These are phyloP conservation scores for Tipula helvola DNA, from an alignment of 2,888 invertebrate genomes.

Conservation along the genomic window DNA sequence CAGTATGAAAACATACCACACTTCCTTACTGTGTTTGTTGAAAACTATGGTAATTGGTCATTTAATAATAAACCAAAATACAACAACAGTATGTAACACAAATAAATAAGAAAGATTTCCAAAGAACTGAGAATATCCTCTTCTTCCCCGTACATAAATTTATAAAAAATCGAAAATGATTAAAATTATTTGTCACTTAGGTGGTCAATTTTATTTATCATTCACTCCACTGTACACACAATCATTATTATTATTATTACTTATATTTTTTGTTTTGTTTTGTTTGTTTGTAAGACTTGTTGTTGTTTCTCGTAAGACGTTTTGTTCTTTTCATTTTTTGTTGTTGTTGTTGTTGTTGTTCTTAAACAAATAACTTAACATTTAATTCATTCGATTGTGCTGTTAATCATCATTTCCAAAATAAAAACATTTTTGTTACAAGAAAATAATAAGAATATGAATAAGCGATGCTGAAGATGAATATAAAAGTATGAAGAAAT, in stretches of 20 bases:
- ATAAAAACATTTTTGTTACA: conserved; percentile 4
- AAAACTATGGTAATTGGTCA: not conserved
- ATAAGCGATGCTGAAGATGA: not conserved
- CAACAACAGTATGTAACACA: not conserved
- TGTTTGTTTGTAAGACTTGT: not conserved
- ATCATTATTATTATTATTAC: not conserved
- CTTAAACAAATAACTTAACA: conserved; percentile 4
- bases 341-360: not conserved
- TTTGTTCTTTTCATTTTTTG: not conserved
- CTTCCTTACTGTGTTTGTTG: not conserved
- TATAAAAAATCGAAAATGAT: conserved; percentile 4
- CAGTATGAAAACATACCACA: not conserved
- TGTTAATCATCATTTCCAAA: conserved; percentile 10
- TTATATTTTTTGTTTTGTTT: not conserved
- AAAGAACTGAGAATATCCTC: not conserved
- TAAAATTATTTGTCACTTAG: conserved; percentile 9
- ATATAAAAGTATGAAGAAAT: not conserved
- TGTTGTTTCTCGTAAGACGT: conserved; percentile 4
- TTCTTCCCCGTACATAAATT: not conserved
- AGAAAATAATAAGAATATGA: conserved; percentile 4
- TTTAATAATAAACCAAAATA: not conserved
- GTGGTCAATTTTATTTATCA: conserved; percentile 8
- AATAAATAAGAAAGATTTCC: not conserved
- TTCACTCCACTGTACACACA: conserved; percentile 6
- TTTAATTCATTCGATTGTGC: conserved; percentile 8